Conservation (phyloP, 2,797 vertebrate genomes). For the Anolis apletophallus region DNA sequence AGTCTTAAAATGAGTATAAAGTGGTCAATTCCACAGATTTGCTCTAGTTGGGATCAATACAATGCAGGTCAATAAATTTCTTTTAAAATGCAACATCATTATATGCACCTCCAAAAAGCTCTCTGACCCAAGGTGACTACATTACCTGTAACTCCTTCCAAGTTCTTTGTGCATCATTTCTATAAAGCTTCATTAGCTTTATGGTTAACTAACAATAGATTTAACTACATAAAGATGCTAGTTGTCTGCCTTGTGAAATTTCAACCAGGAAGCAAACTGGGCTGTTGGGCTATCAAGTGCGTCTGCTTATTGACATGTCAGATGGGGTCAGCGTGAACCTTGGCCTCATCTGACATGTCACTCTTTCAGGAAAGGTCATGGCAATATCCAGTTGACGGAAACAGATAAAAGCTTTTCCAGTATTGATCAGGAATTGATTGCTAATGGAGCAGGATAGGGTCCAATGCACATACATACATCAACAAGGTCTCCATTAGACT, state of each 20-base stretch:
- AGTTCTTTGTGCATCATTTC: not conserved
- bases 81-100: too few relatives aligned
- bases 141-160: too few relatives aligned
- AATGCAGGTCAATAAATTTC: too few relatives aligned
- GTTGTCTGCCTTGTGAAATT: not conserved
- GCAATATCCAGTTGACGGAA: not conserved
- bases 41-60: too few relatives aligned
- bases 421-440: not conserved
- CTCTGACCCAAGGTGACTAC: too few relatives aligned
- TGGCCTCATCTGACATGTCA: not conserved
- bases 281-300: too few relatives aligned
- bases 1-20: too few relatives aligned
- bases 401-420: not conserved
- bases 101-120: too few relatives aligned
- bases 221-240: not conserved
- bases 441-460: not conserved
- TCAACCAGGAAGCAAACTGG: too few relatives aligned
- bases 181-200: not conserved
- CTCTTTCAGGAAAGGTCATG: not conserved
- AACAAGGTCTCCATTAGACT: not conserved
- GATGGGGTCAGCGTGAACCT: not conserved
- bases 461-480: not conserved
- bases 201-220: not conserved
- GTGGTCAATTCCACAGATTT: too few relatives aligned
- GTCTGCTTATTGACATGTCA: too few relatives aligned